Percentiles rank a stretch among this genome's conserved stretches.
These are phyloP conservation scores for Hemaris fuciformis DNA, from an alignment of 2,888 invertebrate species.

Conservation along the genomic window DNA sequence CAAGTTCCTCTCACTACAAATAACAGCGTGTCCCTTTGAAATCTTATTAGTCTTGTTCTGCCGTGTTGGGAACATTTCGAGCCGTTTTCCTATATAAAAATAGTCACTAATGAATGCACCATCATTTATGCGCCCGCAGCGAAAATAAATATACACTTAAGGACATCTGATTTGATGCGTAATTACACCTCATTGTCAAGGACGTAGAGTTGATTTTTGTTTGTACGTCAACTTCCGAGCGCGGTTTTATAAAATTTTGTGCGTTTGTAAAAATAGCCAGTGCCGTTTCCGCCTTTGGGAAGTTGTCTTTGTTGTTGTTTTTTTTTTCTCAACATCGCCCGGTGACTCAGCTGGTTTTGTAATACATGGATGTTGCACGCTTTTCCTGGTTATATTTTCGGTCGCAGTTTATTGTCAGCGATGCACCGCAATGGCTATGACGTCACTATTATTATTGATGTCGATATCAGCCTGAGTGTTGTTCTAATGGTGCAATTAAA, in stretches of 20 bases:
- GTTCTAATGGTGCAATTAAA: not conserved
- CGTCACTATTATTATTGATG: constrained; percentile 4
- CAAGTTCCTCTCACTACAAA: constrained; percentile 5
- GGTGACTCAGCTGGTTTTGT: constrained; percentile 47
- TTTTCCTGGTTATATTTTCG: constrained; percentile 30
- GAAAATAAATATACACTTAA: constrained; percentile 29
- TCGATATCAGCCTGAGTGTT: not conserved
- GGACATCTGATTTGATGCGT: constrained; percentile 7
- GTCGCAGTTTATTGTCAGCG: constrained; percentile 11
- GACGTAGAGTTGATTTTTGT: constrained; percentile 53
- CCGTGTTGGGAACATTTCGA: constrained; percentile 46
- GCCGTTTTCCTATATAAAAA: constrained; percentile 56
- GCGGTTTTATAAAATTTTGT: constrained; percentile 53
- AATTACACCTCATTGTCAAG: constrained; percentile 27
- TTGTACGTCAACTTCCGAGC: constrained; percentile 33
- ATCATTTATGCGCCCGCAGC: constrained; percentile 36
- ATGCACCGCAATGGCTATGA: not conserved
- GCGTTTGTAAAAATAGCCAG: constrained; percentile 69
- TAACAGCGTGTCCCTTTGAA: constrained; percentile 39
- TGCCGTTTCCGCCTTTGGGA: constrained; percentile 72
- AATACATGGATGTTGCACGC: constrained; percentile 24
- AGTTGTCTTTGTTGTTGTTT: constrained; percentile 53
- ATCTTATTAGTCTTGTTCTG: constrained; percentile 45
- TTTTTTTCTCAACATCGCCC: constrained; percentile 35
- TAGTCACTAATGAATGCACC: constrained; percentile 61